Percentiles rank a stretch among this genome's conserved stretches.
phyloP scores from a whole-genome alignment of 2,888 invertebrate genomes.

The Nezara viridula region DNA sequence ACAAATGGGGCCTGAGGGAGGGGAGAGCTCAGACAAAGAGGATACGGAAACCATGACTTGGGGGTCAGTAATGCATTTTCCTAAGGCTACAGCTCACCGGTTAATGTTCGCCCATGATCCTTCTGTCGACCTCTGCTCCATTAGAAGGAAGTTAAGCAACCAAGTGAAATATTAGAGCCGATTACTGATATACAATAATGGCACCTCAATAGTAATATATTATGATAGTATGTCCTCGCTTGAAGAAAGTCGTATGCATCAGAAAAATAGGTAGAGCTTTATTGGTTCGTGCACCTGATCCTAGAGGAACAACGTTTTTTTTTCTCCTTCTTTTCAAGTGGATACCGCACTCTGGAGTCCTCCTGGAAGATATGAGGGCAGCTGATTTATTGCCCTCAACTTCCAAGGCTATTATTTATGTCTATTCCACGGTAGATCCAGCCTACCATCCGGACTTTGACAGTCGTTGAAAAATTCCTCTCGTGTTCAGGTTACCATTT shows the following conservation, averaged over 20 bases:
- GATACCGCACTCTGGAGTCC: neutral
- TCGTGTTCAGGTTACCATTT: constrained; percentile 41
- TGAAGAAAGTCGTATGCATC: constrained; percentile 1
- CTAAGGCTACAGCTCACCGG: neutral
- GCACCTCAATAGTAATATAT: constrained; percentile 1
- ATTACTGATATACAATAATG: constrained; percentile 23
- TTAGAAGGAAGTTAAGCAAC: constrained; percentile 17
- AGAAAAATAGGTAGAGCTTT: neutral
- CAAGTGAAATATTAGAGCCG: neutral
- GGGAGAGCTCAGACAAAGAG: neutral
- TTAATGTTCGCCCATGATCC: constrained; percentile 29
- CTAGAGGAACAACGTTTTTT: constrained; percentile 3
- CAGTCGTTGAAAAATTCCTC: constrained; percentile 35
- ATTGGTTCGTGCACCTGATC: constrained; percentile 42
- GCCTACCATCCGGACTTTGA: constrained; percentile 32
- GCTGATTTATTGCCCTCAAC: constrained; percentile 31
- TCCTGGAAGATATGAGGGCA: neutral
- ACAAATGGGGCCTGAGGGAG: neutral
- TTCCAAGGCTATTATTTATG: constrained; percentile 39
- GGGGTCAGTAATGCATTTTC: constrained; percentile 33
- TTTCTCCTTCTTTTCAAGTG: neutral
- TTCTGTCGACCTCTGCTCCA: neutral
- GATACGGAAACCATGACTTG: constrained; percentile 11
- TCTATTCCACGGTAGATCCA: constrained; percentile 25
- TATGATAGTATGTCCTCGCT: constrained; percentile 10